A percentile compares a stretch with the other conserved stretches of the same genome.
Conservation (phyloP, 2,797 vertebrate genomes). For the Vultur gryphus region DNA sequence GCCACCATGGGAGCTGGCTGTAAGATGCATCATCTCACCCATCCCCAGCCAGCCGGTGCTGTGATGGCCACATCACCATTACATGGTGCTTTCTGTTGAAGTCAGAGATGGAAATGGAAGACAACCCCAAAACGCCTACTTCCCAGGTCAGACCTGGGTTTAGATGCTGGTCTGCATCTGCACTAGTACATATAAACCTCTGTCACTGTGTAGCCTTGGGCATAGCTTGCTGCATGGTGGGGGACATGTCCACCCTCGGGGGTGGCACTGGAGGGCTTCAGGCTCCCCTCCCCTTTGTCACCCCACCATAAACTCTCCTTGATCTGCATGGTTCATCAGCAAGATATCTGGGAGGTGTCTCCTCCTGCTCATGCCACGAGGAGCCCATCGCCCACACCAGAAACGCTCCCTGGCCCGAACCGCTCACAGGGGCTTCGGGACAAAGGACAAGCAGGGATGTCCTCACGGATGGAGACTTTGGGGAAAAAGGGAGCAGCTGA, state of each 20-base stretch:
- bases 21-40: neutral
- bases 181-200: neutral
- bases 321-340: neutral
- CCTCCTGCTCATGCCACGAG: neutral
- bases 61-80: neutral
- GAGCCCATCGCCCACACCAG: neutral
- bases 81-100: neutral
- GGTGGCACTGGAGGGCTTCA: neutral
- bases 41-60: neutral
- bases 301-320: neutral
- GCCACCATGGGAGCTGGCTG: neutral
- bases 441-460: neutral
- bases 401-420: neutral
- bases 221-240: neutral
- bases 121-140: neutral
- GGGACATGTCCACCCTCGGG: fast-evolving
- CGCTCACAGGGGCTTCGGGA: neutral
- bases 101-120: neutral
- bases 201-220: fast-evolving
- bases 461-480: neutral
- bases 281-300: neutral
- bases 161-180: neutral
- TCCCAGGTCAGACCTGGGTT: neutral
- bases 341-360: neutral
- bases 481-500: neutral